A percentile compares a stretch with the other conserved stretches of the same genome.
Evolutionary conservation across 2,888 invertebrate genomes (phyloP).

Genomic region (Troides helena): DNA sequence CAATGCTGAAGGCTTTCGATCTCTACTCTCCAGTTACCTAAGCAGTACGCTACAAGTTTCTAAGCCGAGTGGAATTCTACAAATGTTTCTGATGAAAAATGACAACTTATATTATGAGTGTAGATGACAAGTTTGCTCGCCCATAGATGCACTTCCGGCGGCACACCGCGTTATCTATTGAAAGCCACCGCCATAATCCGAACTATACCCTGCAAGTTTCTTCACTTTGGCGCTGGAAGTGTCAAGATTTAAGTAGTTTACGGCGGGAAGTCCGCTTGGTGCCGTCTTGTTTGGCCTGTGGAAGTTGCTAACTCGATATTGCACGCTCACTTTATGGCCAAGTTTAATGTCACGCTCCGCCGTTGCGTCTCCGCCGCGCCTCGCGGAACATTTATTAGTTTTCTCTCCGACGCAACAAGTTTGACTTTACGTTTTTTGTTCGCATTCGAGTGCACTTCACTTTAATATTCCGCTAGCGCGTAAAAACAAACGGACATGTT

Average conservation of each 20-base stretch:
- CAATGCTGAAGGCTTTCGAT: constrained; percentile 33
- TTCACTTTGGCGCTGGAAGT: constrained; percentile 44
- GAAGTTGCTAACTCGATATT: constrained; percentile 72
- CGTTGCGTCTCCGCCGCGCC: constrained; percentile 48
- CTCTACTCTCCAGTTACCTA: constrained; percentile 36
- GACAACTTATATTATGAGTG: constrained; percentile 1
- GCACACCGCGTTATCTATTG: constrained; percentile 38
- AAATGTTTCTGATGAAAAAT: neutral
- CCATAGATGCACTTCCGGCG: neutral
- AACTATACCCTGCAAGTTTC: constrained; percentile 42
- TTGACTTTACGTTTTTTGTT: constrained; percentile 48
- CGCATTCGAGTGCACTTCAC: constrained; percentile 46
- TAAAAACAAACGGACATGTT: constrained; percentile 22
- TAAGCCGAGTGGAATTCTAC: neutral
- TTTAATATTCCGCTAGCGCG: constrained; percentile 36
- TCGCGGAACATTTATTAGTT: constrained; percentile 66
- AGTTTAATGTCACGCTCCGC: constrained; percentile 63
- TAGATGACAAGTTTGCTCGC: constrained; percentile 7
- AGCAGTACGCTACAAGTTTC: neutral
- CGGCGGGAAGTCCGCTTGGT: constrained; percentile 59
- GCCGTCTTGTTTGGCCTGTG: constrained; percentile 59
- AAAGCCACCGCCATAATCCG: constrained; percentile 42
- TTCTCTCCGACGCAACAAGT: constrained; percentile 64
- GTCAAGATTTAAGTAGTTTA: constrained; percentile 77
- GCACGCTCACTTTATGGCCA: constrained; percentile 73